Conservation (phyloP, 2,113 vertebrate genomes). For the Cavia porcellus region DNA sequence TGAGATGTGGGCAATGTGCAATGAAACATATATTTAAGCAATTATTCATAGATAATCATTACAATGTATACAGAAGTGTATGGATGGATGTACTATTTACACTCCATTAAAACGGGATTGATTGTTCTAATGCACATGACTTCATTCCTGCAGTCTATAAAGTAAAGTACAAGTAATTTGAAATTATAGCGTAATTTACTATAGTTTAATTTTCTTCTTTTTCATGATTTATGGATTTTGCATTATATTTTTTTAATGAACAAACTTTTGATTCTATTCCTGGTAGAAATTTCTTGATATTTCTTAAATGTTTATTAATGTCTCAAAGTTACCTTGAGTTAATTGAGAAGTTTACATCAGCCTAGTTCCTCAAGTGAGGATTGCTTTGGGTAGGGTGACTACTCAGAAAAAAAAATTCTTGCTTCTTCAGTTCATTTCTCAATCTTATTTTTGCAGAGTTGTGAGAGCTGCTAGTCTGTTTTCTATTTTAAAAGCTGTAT, state of each 20-base stretch:
- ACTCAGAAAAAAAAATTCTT: not conserved
- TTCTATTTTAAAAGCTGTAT: not conserved
- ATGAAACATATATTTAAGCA: not conserved
- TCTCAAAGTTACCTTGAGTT: not conserved
- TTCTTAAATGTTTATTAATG: not conserved
- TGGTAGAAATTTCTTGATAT: conserved; percentile 25
- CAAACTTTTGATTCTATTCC: not conserved
- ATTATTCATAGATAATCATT: not conserved
- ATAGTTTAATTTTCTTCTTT: not conserved
- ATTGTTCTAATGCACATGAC: not conserved
- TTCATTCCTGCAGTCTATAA: not conserved
- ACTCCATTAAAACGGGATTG: not conserved
- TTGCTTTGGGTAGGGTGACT: not conserved
- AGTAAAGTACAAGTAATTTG: conserved; percentile 54
- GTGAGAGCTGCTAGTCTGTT: not conserved
- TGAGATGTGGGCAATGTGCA: not conserved
- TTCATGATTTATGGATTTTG: not conserved
- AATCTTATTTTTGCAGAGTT: not conserved
- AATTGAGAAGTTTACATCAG: not conserved
- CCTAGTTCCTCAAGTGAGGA: not conserved
- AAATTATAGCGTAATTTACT: not conserved
- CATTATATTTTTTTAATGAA: conserved; percentile 16
- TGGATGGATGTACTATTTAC: not conserved
- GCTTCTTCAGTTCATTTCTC: conserved; percentile 27
- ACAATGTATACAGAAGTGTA: not conserved